Conservation (phyloP, 2,113 vertebrate genomes). For the Mustelus asterias region DNA sequence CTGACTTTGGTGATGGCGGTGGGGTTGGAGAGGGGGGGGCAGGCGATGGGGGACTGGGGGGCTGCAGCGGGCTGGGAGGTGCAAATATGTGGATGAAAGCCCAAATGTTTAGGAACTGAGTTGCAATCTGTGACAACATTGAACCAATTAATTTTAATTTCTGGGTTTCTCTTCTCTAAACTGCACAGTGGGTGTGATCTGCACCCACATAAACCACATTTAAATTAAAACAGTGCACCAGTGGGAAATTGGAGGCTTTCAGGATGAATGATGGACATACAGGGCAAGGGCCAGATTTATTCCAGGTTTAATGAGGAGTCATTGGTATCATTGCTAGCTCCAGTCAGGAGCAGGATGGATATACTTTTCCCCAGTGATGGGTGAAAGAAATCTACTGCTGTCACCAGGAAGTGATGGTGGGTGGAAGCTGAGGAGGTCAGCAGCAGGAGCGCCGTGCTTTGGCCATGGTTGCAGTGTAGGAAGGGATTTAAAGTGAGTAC, state of each 20-base stretch:
- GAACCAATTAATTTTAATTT: neutral
- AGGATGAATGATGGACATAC: neutral
- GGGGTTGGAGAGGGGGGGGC: neutral
- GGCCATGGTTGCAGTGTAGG: neutral
- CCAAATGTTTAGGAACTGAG: neutral
- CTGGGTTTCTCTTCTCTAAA: neutral
- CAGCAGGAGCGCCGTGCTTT: too few relatives aligned
- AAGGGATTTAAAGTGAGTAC: neutral
- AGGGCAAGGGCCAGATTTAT: neutral
- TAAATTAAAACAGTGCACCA: neutral
- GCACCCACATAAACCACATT: neutral
- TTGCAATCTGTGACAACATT: neutral
- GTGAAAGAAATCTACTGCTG: neutral
- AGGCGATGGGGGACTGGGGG: too few relatives aligned
- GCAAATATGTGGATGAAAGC: neutral
- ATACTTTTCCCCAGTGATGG: neutral
- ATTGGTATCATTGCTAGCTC: neutral
- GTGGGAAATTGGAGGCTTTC: neutral
- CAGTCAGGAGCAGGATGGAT: neutral
- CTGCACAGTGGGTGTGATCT: neutral
- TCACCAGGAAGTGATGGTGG: neutral
- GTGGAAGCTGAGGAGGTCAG: neutral
- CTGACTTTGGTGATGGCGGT: too few relatives aligned
- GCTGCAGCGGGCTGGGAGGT: too few relatives aligned
- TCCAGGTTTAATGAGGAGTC: neutral